Evolutionary conservation across 2,888 invertebrate species (phyloP).

Genomic region (Hedychridium roseum): DNA sequence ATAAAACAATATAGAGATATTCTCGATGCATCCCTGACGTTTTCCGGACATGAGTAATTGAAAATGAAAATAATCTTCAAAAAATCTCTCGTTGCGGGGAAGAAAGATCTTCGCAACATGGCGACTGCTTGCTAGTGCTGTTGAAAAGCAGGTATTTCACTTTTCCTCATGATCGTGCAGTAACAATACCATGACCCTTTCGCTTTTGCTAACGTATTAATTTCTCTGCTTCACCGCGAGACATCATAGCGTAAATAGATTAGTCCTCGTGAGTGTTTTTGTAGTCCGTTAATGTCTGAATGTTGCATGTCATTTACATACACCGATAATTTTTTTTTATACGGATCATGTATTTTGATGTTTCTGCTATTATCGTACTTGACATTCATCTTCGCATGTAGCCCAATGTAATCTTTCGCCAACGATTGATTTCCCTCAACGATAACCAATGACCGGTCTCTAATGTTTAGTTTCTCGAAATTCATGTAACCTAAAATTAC

Average conservation of each 20-base stretch:
- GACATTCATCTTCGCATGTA: background rate
- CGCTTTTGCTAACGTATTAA: background rate
- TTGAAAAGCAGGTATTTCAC: constrained; percentile 22
- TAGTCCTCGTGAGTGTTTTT: background rate
- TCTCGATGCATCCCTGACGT: constrained; percentile 18
- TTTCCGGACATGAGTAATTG: constrained; percentile 3
- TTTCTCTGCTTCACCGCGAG: background rate
- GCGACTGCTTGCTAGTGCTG: too few relatives aligned
- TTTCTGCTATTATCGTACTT: background rate
- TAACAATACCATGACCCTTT: background rate
- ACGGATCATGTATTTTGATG: background rate
- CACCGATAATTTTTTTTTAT: background rate
- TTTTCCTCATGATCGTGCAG: background rate
- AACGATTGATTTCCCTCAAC: background rate
- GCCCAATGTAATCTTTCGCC: too few relatives aligned
- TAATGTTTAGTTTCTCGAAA: background rate
- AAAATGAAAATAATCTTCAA: constrained; percentile 1
- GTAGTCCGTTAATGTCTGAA: background rate
- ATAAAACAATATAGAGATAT: background rate
- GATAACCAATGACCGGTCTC: too few relatives aligned
- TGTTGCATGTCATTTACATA: background rate
- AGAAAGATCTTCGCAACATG: constrained; percentile 29
- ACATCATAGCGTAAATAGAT: background rate
- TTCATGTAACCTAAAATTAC: constrained; percentile 6
- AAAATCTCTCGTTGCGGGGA: constrained; percentile 15